Base-by-base conservation (phyloP, 2,888 invertebrate species). In the Apotomis turbidana region DNA sequence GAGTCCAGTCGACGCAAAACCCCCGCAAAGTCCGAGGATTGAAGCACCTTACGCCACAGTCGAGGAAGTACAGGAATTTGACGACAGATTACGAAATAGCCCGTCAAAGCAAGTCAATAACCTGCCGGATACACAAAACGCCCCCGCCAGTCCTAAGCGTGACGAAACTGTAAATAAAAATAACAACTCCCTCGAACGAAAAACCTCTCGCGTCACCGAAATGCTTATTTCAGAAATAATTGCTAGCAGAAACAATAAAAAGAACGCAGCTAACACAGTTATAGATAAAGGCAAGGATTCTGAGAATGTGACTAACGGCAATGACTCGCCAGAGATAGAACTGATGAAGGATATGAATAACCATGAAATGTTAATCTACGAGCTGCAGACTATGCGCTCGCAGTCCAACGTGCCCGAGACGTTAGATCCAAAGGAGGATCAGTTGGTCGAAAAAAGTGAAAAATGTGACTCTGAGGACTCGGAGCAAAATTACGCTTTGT, bases 331-430 rank as follows among this genome's bases (percentile, higher is more conserved):
- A 49, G 90, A 90, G 74, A 82, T 83, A 59, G 88, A 87, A 51
- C 80, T 84, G 77, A 88, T 87, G 87, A 93, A 91, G 81, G 94
- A 94, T 79, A 93, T 93, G 90, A 93, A 91, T 80, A 95, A 95
- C 83, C 96, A 96, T 82, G 96, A 96, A 87, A 94, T 96, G 88
- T 91, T 96, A 79, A 96, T 96, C 80, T 95, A 95, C 74, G 96
- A 96, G 83, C 83, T 96, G 85, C 95, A 96, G 79, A 94, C 94
- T 69, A 96, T 96, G 96, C 94, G 95, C 72, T 93, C 93, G 63
- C 90, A 90, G 76, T 86, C 90, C 0, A 89, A 88, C 76, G 88
- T 93, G 73, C 88, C 90, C 5, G 89, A 90, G 46, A 76, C 71
- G 61, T 74, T 87, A 66, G 88, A 88, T 12, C 52, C 76, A 36